Conservation (phyloP, 1,140 invertebrate genomes). For the Drosophila guanche region DNA sequence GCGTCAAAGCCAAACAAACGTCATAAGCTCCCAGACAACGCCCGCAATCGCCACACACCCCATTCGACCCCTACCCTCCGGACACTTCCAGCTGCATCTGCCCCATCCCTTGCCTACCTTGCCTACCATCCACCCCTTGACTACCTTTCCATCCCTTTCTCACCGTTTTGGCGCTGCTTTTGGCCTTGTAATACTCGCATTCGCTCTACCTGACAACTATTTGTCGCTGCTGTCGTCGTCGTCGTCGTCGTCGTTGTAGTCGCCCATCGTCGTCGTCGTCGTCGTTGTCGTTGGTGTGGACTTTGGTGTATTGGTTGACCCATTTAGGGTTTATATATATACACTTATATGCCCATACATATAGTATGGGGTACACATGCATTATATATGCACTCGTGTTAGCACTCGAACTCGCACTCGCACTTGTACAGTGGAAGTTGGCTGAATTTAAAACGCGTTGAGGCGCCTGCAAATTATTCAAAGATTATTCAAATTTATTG, state of each 20-base stretch:
- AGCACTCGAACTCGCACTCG: background rate
- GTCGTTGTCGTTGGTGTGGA: slow-evolving; percentile 1
- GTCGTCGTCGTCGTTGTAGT: slow-evolving; percentile 16
- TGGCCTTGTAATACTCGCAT: slow-evolving; percentile 53
- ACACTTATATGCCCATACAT: slow-evolving; percentile 14
- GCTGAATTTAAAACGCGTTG: no score
- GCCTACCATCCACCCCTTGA: background rate
- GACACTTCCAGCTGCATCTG: background rate
- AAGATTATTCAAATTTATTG: no score
- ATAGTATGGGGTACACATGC: slow-evolving; percentile 18
- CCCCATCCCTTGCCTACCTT: background rate
- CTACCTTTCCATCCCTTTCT: background rate
- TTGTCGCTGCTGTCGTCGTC: slow-evolving; percentile 49
- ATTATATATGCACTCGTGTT: background rate
- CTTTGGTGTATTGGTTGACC: slow-evolving; percentile 41
- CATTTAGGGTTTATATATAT: slow-evolving; percentile 54
- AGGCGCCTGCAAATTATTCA: no score
- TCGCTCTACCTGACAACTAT: slow-evolving; percentile 65
- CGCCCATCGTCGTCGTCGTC: slow-evolving; percentile 9
- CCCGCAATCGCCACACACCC: background rate
- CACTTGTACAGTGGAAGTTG: no score
- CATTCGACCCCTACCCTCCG: background rate
- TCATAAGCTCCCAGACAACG: slow-evolving; percentile 50
- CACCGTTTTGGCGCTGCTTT: slow-evolving; percentile 11
- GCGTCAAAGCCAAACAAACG: slow-evolving; percentile 74